phyloP scores from a whole-genome alignment of 2,888 invertebrate species.

The Odontocerum albicorne region DNA sequence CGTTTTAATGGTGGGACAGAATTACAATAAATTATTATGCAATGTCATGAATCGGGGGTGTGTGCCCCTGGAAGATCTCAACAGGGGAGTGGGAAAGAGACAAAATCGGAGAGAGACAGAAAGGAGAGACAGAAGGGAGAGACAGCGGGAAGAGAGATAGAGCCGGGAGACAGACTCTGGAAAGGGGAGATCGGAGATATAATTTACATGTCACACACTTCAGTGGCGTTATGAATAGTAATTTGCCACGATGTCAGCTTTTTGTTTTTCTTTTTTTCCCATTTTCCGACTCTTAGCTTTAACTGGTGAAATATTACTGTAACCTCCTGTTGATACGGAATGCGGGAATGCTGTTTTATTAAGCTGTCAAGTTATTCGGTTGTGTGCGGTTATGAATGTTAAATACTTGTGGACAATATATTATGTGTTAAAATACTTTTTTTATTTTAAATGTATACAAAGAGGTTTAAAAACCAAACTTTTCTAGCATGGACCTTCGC shows the following conservation, averaged over 20 bases:
- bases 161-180: conserved; percentile 15
- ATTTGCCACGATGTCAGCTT: conserved; percentile 36
- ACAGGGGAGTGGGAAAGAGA: background rate
- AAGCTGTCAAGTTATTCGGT: background rate
- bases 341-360: background rate
- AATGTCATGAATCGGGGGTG: conserved; percentile 34
- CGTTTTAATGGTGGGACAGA: conserved; percentile 32
- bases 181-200: conserved; percentile 22
- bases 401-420: no score
- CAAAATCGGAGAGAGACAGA: background rate
- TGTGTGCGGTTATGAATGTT: no score
- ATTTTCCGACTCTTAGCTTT: no score
- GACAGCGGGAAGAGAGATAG: background rate
- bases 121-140: conserved; percentile 4
- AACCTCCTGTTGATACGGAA: no score
- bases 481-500: no score
- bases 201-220: conserved; percentile 38
- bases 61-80: background rate
- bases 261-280: conserved; percentile 33
- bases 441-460: no score
- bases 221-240: conserved; percentile 37
- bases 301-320: no score
- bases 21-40: conserved; percentile 38
- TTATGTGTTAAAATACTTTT: no score
- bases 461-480: no score